A percentile compares a stretch with the other conserved stretches of the same genome.
phyloP scores from a whole-genome alignment of 2,888 invertebrate genomes.

The Drosophila flavopinicola region DNA sequence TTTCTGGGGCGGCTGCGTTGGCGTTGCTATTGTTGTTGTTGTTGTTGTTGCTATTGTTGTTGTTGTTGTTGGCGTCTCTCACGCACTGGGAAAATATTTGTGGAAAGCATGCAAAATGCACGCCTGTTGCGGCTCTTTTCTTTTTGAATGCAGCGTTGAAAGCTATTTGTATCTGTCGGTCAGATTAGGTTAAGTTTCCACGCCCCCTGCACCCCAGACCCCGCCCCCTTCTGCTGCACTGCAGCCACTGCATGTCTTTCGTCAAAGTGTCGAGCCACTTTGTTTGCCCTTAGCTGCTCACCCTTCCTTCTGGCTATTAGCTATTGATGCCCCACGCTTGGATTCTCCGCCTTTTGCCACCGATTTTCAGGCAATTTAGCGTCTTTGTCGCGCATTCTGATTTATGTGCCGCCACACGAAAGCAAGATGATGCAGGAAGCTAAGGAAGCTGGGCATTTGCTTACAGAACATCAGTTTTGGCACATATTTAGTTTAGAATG shows the following conservation, averaged over 20 bases:
- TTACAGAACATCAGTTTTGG: constrained; percentile 28
- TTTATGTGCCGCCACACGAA: constrained; percentile 53
- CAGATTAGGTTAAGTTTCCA: constrained; percentile 75
- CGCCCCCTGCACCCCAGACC: constrained; percentile 11
- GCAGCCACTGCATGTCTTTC: constrained; percentile 72
- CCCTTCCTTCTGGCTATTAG: constrained; percentile 56
- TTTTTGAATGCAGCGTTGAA: constrained; percentile 74
- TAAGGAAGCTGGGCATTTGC: constrained; percentile 8
- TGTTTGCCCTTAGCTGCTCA: constrained; percentile 7
- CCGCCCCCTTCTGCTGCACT: constrained; percentile 38
- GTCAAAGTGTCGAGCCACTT: constrained; percentile 79
- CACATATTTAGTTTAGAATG: constrained; percentile 68
- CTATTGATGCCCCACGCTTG: constrained; percentile 58
- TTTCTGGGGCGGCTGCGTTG: constrained; percentile 44
- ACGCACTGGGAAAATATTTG: constrained; percentile 70
- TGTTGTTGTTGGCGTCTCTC: constrained; percentile 51
- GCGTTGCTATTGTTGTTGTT: constrained; percentile 45
- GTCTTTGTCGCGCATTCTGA: constrained; percentile 66
- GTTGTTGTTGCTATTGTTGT: constrained; percentile 5
- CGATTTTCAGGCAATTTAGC: constrained; percentile 58
- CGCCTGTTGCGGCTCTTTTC: constrained; percentile 66
- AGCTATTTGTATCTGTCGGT: constrained; percentile 80
- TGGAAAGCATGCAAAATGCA: constrained; percentile 78
- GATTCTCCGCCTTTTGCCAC: constrained; percentile 18
- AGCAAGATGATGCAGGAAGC: too few species aligned